Base-by-base conservation (phyloP, 2,888 invertebrate genomes). In the Erebia ligea region DNA sequence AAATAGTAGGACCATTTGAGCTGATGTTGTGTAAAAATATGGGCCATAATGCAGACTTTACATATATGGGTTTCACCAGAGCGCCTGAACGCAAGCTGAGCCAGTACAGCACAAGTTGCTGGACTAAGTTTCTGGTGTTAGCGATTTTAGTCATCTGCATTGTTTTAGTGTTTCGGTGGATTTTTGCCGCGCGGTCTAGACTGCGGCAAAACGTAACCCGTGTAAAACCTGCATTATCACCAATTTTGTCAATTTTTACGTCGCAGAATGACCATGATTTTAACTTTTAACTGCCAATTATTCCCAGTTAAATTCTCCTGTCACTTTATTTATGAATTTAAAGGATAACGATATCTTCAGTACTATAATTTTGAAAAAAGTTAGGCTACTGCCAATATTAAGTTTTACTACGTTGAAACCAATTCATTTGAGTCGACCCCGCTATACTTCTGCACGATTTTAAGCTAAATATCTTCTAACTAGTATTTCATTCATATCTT, bases 401-500 rank as follows among this genome's bases (percentile, higher is more conserved):
- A 19, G 4, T 54, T 54, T 54, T 11, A 54, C 54, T 54, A 3
- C 54, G 10, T 52, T 8, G 1, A 52, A 11, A 45, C 61, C 25
- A 6, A 34, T 25, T 57, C 15, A 57, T 34, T 58, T 9, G 21
- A 15, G 57, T 58, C 6, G 57, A 58, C 34, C n/a, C 57, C 57
- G 4, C 34, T n/a, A 19, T 57, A 25, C 6, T 15, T 21, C 15
- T n/a, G 57, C 42, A 10, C 19, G 13, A 54, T 9, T 25, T 42
- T 8, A 3, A 57, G 61, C 40, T 19, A 61, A 59, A 59, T 67
- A 52, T 67, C 13, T 52, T 50, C 1, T 19, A 42, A 61, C 19
- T 17, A 61, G 56, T 45, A 17, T 13, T 52, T 5, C 8, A 17
- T n/a, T 52, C 2, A 54, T 11, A 54, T 17, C 17, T 19, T 19